phyloP scores from a whole-genome alignment of 2,113 vertebrate species.

The Neolamprologus devosi region DNA sequence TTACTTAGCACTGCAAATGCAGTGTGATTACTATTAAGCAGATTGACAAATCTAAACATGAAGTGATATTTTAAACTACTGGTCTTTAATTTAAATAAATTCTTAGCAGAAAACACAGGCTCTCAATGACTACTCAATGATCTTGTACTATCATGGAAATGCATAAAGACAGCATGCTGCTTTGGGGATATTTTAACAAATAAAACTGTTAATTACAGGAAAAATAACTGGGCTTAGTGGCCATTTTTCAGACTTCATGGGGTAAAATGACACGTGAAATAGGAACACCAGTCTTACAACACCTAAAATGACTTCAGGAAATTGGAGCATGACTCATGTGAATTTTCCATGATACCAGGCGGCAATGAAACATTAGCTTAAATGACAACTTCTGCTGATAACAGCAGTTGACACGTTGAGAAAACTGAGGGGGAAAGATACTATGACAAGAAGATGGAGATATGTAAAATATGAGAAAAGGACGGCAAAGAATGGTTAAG shows the following conservation, averaged over 20 bases:
- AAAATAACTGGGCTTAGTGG: neutral
- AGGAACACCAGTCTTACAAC: neutral
- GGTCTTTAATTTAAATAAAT: neutral
- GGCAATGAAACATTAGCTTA: neutral
- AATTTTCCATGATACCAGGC: neutral
- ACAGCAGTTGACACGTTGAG: neutral
- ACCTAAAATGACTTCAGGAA: neutral
- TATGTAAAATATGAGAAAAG: neutral
- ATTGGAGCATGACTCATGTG: neutral
- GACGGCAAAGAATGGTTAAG: neutral
- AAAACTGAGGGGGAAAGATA: neutral
- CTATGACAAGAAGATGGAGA: neutral
- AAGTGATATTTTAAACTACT: neutral
- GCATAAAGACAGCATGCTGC: neutral
- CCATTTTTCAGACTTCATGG: neutral
- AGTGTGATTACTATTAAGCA: neutral
- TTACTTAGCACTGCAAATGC: neutral
- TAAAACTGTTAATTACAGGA: neutral
- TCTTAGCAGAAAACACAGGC: neutral
- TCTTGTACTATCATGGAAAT: neutral
- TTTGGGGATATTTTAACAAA: neutral
- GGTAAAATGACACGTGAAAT: neutral
- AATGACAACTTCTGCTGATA: neutral
- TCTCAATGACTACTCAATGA: neutral
- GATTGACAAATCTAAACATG: neutral